Conservation (phyloP, 2,113 vertebrate genomes). For the Sinocyclocheilus grahami region DNA sequence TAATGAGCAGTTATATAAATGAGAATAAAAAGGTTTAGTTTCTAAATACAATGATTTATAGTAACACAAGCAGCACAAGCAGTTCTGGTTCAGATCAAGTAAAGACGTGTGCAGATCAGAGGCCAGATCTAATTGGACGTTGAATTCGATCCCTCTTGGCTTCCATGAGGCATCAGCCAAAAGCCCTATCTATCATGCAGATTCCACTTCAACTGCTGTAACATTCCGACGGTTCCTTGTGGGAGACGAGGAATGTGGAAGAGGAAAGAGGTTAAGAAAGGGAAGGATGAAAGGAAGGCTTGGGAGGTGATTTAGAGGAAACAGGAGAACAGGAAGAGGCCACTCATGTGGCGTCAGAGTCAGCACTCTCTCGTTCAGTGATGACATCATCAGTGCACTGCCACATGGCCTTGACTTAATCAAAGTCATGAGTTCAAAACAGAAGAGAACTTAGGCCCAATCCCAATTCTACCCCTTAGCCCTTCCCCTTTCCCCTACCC, state of each 20-base stretch:
- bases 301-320: neutral
- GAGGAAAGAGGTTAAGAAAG: constrained; percentile 31
- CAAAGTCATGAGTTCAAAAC: neutral
- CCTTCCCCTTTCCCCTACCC: too few species aligned
- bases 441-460: neutral
- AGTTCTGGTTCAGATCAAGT: constrained; percentile 1
- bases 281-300: constrained; percentile 31
- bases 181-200: constrained; percentile 34
- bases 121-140: constrained; percentile 14
- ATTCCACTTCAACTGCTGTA: constrained; percentile 27
- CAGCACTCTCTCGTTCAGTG: constrained; percentile 10
- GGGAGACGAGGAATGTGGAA: neutral
- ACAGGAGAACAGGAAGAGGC: constrained; percentile 39
- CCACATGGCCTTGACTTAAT: neutral
- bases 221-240: constrained; percentile 40
- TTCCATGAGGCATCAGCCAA: constrained; percentile 13
- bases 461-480: too few species aligned
- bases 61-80: neutral
- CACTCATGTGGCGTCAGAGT: constrained; percentile 40
- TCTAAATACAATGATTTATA: constrained; percentile 13
- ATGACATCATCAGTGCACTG: constrained; percentile 28
- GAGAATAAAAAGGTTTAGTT: neutral
- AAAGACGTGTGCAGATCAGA: constrained; percentile 12
- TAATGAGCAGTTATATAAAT: too few species aligned
- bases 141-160: constrained; percentile 17